Conservation (phyloP, 2,797 vertebrate genomes). For the Okamejei kenojei region DNA sequence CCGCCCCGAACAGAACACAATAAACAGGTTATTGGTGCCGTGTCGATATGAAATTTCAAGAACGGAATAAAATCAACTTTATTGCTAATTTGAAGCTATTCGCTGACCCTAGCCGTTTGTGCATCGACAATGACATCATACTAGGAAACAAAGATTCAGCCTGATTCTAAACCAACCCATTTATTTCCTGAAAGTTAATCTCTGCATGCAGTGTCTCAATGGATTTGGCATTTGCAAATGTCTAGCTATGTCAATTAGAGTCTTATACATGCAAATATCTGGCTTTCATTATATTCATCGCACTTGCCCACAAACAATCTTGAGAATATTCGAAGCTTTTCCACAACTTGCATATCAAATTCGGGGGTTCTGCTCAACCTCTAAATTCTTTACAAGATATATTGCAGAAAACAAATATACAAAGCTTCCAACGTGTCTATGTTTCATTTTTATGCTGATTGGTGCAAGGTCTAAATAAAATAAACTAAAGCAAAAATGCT, state of each 20-base stretch:
- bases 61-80: constrained; percentile 18
- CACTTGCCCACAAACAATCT: constrained; percentile 17
- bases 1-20: neutral
- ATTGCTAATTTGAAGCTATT: neutral
- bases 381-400: neutral
- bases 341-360: constrained; percentile 11
- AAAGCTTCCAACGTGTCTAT: neutral
- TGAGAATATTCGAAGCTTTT: constrained; percentile 29
- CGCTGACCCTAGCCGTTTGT: neutral
- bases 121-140: constrained; percentile 32
- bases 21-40: constrained; percentile 27
- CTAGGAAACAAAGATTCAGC: constrained; percentile 36
- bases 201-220: constrained; percentile 30
- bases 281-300: constrained; percentile 33
- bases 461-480: neutral
- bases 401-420: neutral
- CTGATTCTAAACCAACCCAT: constrained; percentile 33
- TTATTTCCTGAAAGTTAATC: constrained; percentile 38
- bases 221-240: constrained; percentile 37
- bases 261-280: constrained; percentile 36
- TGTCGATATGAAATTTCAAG: constrained; percentile 15
- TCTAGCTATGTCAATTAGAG: constrained; percentile 29
- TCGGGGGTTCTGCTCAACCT: neutral
- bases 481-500: neutral
- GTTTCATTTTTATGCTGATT: neutral